Percentiles rank a stretch among this genome's conserved stretches.
phyloP scores from a whole-genome alignment of 2,797 vertebrate genomes.

The Acomys russatus region DNA sequence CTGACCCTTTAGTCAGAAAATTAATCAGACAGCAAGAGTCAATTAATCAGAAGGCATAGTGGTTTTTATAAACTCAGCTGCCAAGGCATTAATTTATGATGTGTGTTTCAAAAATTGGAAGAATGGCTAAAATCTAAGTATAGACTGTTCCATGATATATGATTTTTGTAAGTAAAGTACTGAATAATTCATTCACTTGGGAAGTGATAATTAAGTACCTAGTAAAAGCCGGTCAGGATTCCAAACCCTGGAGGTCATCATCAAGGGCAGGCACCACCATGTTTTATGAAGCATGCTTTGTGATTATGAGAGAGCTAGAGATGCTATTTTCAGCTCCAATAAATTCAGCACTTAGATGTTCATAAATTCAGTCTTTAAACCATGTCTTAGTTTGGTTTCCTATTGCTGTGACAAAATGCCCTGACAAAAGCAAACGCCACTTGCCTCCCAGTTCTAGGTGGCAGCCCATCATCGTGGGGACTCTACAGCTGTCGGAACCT shows the following conservation, averaged over 20 bases:
- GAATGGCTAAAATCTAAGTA: constrained; percentile 66
- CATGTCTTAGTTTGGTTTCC: neutral
- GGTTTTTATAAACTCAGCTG: constrained; percentile 73
- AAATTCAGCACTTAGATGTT: neutral
- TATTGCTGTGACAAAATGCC: neutral
- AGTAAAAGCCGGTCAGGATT: neutral
- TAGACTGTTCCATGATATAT: constrained; percentile 64
- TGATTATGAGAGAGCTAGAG: neutral
- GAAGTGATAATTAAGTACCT: constrained; percentile 8
- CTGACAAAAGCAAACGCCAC: neutral
- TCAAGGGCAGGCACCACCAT: neutral
- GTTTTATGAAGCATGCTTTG: neutral
- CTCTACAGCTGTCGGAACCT: neutral
- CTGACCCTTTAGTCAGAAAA: constrained; percentile 63
- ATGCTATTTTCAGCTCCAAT: neutral
- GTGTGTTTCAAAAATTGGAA: constrained; percentile 65
- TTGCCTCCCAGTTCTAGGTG: neutral
- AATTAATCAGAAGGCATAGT: constrained; percentile 65
- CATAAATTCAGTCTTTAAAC: too few species aligned
- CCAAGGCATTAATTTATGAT: constrained; percentile 61
- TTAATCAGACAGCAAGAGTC: constrained; percentile 62
- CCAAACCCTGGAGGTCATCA: neutral
- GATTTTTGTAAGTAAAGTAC: constrained; percentile 26
- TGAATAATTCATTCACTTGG: constrained; percentile 38
- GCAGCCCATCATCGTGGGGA: neutral